Percentiles rank a stretch among this genome's conserved stretches.
phyloP scores from a whole-genome alignment of 2,797 vertebrate species.

The Danio choprae region DNA sequence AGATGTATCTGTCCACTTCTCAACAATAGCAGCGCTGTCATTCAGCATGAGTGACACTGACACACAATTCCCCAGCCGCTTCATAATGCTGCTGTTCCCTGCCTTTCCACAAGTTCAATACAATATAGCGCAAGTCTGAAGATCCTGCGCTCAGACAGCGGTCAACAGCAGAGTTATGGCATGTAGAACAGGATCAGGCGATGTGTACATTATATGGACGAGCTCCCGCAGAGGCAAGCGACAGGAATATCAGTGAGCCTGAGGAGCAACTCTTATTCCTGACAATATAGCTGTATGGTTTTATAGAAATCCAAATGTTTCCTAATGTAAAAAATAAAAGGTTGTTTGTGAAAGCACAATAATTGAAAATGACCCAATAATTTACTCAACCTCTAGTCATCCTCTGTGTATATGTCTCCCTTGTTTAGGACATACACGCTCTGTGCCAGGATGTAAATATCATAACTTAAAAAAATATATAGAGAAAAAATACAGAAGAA shows the following conservation, averaged over 20 bases:
- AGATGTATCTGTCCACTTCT: conserved; percentile 38
- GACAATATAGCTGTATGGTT: not conserved
- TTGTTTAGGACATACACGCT: too few species aligned
- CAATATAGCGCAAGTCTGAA: not conserved
- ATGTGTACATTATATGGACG: not conserved
- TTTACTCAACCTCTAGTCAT: too few species aligned
- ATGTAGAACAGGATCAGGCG: conserved; percentile 3
- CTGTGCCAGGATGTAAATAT: not conserved
- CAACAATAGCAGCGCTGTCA: conserved; percentile 30
- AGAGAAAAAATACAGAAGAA: too few species aligned
- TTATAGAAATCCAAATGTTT: not conserved
- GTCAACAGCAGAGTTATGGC: not conserved
- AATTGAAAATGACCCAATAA: too few species aligned
- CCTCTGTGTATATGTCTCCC: too few species aligned
- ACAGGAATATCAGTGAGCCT: not conserved
- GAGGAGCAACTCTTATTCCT: not conserved
- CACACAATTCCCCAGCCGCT: conserved; percentile 28
- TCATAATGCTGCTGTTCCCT: conserved; percentile 12
- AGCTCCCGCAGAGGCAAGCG: not conserved
- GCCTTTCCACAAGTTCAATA: conserved; percentile 2
- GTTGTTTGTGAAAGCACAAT: too few species aligned
- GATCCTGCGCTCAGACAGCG: not conserved
- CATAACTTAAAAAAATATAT: too few species aligned
- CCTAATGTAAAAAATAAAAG: too few species aligned
- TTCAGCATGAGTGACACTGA: conserved; percentile 39